Evolutionary conservation across 1,140 invertebrate species (phyloP).

Genomic region (Caerostris darwini): DNA sequence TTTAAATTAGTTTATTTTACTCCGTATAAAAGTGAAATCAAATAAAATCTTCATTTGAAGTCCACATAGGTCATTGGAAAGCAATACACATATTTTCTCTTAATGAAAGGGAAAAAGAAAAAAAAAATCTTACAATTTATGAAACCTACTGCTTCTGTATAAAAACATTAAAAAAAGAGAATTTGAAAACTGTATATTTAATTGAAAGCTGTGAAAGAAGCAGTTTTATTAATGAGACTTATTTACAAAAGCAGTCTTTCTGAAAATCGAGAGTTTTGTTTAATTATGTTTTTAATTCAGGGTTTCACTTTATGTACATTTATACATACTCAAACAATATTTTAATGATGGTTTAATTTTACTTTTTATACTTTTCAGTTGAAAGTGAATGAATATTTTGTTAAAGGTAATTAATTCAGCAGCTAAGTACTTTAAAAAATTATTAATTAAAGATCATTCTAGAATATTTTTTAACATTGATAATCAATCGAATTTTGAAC

Average conservation of each 20-base stretch:
- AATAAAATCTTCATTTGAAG: not conserved
- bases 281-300: not conserved
- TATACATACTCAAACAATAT: not conserved
- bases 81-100: not conserved
- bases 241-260: not conserved
- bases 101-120: not conserved
- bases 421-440: not conserved
- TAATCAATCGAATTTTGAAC: no score
- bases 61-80: not conserved
- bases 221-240: not conserved
- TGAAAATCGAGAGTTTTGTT: not conserved
- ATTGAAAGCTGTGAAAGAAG: not conserved
- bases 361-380: not conserved
- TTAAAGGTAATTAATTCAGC: not conserved
- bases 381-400: not conserved
- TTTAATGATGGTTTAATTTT: not conserved
- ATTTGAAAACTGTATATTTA: not conserved
- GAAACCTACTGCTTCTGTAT: not conserved
- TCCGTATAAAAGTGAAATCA: not conserved
- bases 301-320: not conserved
- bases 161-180: not conserved
- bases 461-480: no score
- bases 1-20: constrained; percentile 6
- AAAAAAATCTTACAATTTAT: not conserved
- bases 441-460: not conserved